phyloP scores from a whole-genome alignment of 2,113 vertebrate genomes.

The Todiramphus saurophagus region DNA sequence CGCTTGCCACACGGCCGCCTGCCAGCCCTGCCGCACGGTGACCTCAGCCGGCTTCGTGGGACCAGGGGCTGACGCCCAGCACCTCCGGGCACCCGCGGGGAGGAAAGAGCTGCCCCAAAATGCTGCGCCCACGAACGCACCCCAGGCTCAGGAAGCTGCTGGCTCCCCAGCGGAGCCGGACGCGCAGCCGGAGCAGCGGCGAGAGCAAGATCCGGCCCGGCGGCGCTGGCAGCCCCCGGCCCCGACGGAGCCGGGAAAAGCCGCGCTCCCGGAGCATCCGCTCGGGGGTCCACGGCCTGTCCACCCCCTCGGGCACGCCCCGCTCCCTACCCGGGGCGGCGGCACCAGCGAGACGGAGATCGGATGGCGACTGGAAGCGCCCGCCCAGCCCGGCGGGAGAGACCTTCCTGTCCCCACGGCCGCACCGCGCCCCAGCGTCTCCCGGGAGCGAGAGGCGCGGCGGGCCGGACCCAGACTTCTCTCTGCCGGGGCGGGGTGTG shows the following conservation, averaged over 20 bases:
- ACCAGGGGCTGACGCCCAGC: neutral
- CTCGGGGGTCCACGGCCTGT: neutral
- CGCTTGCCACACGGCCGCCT: neutral
- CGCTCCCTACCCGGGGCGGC: too few relatives aligned
- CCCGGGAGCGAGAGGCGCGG: too few relatives aligned
- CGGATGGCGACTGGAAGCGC: too few relatives aligned
- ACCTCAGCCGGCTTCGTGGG: neutral
- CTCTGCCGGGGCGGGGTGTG: too few relatives aligned
- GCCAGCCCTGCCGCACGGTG: neutral
- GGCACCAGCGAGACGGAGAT: too few relatives aligned
- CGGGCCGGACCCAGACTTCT: too few relatives aligned
- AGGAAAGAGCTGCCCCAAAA: neutral
- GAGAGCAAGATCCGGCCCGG: neutral
- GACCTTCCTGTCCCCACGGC: too few relatives aligned
- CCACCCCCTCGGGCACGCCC: neutral
- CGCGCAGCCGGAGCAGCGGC: neutral
- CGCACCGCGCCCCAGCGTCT: too few relatives aligned
- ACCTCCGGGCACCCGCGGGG: neutral
- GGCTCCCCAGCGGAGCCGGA: neutral
- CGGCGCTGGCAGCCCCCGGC: neutral
- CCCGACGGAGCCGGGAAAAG: neutral
- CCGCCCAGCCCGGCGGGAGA: too few relatives aligned
- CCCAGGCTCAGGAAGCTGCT: neutral
- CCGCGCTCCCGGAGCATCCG: neutral
- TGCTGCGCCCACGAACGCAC: neutral